phyloP scores from a whole-genome alignment of 2,888 invertebrate species.

The Dysmachus trigonus region DNA sequence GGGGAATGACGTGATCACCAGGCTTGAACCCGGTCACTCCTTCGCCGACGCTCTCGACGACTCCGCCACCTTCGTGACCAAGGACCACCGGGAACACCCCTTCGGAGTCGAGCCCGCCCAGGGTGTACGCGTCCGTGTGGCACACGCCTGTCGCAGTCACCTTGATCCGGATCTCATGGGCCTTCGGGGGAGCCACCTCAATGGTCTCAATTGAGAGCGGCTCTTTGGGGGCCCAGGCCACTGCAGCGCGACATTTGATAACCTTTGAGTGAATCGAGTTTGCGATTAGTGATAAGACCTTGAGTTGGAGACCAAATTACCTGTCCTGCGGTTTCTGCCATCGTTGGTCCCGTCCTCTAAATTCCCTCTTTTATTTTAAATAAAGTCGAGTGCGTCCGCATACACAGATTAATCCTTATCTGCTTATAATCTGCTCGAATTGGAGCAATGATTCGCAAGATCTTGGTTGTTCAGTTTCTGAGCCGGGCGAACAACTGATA shows the following conservation, averaged over 20 bases:
- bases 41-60: slow-evolving; percentile 96
- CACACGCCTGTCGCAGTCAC: slow-evolving; percentile 84
- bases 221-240: slow-evolving; percentile 94
- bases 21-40: slow-evolving; percentile 86
- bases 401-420: background rate
- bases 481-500: too few species aligned
- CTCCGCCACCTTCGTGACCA: slow-evolving; percentile 96
- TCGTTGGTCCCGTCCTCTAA: background rate
- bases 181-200: slow-evolving; percentile 92
- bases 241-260: slow-evolving; percentile 93
- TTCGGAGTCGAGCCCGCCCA: slow-evolving; percentile 89
- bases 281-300: background rate
- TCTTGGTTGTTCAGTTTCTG: too few species aligned
- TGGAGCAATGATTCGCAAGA: background rate
- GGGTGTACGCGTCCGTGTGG: slow-evolving; percentile 92
- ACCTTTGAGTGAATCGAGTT: slow-evolving; percentile 66
- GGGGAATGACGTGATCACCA: slow-evolving; percentile 97
- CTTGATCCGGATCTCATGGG: slow-evolving; percentile 89
- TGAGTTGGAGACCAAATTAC: background rate
- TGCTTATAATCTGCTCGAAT: background rate
- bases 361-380: background rate
- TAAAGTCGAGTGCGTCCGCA: too few species aligned
- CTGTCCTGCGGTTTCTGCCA: slow-evolving; percentile 2
- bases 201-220: slow-evolving; percentile 90
- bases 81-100: slow-evolving; percentile 91